Evolutionary conservation across 2,113 vertebrate genomes (phyloP).

Genomic region (Notiomystis cincta): DNA sequence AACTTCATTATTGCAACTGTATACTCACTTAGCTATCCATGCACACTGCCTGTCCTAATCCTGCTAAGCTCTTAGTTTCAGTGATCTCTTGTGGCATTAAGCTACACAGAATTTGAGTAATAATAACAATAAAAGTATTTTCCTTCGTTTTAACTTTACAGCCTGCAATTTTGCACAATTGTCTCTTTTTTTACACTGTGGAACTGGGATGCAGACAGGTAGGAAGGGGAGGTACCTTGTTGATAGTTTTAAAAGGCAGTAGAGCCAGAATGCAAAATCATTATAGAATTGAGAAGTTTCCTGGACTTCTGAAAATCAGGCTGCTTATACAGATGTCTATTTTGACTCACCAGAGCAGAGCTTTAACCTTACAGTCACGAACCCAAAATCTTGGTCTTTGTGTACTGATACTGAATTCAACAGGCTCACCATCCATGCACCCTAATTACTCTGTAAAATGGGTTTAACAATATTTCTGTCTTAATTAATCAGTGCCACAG

Average conservation of each 20-base stretch:
- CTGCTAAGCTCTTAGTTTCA: neutral
- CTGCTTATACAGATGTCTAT: neutral
- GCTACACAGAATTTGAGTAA: neutral
- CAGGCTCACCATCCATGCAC: neutral
- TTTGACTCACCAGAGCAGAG: neutral
- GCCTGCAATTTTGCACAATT: neutral
- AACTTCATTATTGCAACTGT: conserved; percentile 23
- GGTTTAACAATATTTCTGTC: neutral
- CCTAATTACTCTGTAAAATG: neutral
- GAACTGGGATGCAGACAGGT: neutral
- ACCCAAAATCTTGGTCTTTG: neutral
- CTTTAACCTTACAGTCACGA: neutral
- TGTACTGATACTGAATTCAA: neutral
- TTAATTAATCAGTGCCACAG: neutral
- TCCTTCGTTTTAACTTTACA: neutral
- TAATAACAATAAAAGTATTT: neutral
- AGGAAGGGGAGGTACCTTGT: neutral
- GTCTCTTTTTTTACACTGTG: neutral
- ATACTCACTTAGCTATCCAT: neutral
- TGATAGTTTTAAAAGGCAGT: neutral
- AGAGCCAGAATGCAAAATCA: neutral
- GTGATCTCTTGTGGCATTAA: neutral
- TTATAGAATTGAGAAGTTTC: neutral
- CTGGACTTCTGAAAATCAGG: neutral
- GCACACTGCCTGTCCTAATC: neutral